Evolutionary conservation across 2,113 vertebrate species (phyloP), one percentile per base, ranked within the genome.

Genomic region (Salvator merianae): DNA sequence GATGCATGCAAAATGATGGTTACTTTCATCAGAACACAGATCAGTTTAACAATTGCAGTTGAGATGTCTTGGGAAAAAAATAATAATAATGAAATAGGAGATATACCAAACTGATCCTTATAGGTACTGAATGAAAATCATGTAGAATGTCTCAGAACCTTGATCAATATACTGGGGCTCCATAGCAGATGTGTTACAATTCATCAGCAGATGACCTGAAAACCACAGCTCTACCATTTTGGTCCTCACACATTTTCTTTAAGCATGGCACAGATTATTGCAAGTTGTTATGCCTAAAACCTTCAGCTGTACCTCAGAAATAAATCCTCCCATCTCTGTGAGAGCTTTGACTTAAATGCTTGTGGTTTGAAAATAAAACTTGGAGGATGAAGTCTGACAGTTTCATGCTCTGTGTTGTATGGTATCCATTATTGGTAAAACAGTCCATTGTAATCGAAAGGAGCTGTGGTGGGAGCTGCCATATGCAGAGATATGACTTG

Each of bases 341-440:
- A 30, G 43, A 22, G 47, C 55, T 43, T 84, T 63, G 36, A 71
- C 38, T 72, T 34, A 72, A 70, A 79, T 43, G 68, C 40, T 79
- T 84, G 83, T 72, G 76, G 83, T 79, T 78, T 79, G 77, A 43
- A 79, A 68, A 84, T 72, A 72, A 84, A 84, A 84, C 78, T 24
- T 72, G 28, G 68, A 79, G 55, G 76, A 79, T 84, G 76, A 84
- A 84, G 76, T 72, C 69, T 84, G 83, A 84, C 83, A 84, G 83
- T 34, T 84, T 79, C 83, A 72, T 79, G 55, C 38, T 78, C 10
- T 32, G 83, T 10, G 1, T 63, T 79, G 76, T 72, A 84, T 72
- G 83, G 83, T 79, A 79, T 71, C 68, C 83, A 84, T 84, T 84
- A 84, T 63, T 79, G 83, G 53, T 36, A 34, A 72, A 84, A 84